A percentile compares a stretch with the other conserved stretches of the same genome.
These are phyloP conservation scores for Orthosia incerta DNA, from an alignment of 2,888 invertebrate genomes.

Conservation along the genomic window DNA sequence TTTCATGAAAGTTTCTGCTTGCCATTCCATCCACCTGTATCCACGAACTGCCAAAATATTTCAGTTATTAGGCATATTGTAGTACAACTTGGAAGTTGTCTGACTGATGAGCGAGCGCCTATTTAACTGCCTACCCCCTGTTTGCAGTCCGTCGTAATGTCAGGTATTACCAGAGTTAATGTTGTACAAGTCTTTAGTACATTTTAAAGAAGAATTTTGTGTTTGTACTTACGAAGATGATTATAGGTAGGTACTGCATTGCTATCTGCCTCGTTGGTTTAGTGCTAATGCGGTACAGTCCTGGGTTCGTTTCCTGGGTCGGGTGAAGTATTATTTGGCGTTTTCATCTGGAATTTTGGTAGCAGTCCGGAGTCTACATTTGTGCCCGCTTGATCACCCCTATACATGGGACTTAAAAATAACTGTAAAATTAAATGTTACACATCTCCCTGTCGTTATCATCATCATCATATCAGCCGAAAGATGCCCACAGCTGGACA, in stretches of 20 bases:
- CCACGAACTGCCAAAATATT: constrained; percentile 54
- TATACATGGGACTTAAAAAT: too few relatives aligned
- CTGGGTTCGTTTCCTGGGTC: too few relatives aligned
- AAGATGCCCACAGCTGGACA: too few relatives aligned
- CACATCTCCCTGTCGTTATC: too few relatives aligned
- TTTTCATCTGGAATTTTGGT: too few relatives aligned
- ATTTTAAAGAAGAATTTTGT: constrained; percentile 3
- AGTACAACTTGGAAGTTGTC: constrained; percentile 56
- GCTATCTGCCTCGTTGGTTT: too few relatives aligned
- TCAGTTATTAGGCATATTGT: constrained; percentile 67
- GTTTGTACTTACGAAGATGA: constrained; percentile 1
- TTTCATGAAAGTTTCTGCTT: background rate
- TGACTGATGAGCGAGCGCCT: constrained; percentile 57
- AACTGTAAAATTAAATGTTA: too few relatives aligned
- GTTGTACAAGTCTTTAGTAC: constrained; percentile 5
- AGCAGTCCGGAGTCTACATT: too few relatives aligned
- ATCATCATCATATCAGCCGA: too few relatives aligned
- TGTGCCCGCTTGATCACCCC: background rate
- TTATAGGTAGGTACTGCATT: background rate
- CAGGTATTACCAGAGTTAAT: constrained; percentile 48
- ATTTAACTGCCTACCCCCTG: constrained; percentile 47
- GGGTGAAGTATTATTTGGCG: too few relatives aligned
- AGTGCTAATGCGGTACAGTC: too few relatives aligned
- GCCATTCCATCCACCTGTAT: constrained; percentile 29
- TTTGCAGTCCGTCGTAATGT: constrained; percentile 42